Base-by-base conservation (phyloP, 2,888 invertebrate genomes). In the Laothoe populi region DNA sequence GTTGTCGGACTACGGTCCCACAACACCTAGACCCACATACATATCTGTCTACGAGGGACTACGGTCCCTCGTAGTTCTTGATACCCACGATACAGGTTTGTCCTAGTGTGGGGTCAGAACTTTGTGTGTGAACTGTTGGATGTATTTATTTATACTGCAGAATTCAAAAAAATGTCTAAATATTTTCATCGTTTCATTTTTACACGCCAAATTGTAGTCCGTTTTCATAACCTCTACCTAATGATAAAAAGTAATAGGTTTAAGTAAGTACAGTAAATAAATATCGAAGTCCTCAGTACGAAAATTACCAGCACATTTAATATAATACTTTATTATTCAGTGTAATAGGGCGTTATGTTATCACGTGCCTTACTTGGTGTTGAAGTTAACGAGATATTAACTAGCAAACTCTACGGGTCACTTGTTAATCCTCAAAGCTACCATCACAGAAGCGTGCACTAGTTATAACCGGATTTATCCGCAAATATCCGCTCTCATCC, bases 371-470 rank as follows among this genome's bases (percentile, higher is more conserved):
- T 53, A 35, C 31, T 53, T 53, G 53, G 35, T 53, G 35, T 53
- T 53, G 35, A 53, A 53, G 35, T 53, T 35, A 35, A 53, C 53
- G 53, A 19, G 31, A 53, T 53, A 35, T 35, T 53, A 35, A 19
- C 53, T 53, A 31, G 53, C 53, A 26, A 11, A 42, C 35, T 57
- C 23, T 8, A 8, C 69, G 65, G 57, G 31, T 45, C 61, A 57
- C 53, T 61, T 16, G 57, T 31, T 57, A 60, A 63, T 19, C 68
- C 46, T n/a, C 38, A 46, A 61, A 61, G 45, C 61, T 46, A 57
- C 57, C 57, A 58, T 58, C 16, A 57, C 61, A 45, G 31, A 13
- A 23, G 16, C 26, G 45, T 46, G 38, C 35, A 46, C 61, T 35
- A 38, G 57, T 38, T 61, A 45, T 26, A 53, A 46, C 40, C 24